phyloP scores from a whole-genome alignment of 2,113 vertebrate genomes.

The Taurulus bubalis region DNA sequence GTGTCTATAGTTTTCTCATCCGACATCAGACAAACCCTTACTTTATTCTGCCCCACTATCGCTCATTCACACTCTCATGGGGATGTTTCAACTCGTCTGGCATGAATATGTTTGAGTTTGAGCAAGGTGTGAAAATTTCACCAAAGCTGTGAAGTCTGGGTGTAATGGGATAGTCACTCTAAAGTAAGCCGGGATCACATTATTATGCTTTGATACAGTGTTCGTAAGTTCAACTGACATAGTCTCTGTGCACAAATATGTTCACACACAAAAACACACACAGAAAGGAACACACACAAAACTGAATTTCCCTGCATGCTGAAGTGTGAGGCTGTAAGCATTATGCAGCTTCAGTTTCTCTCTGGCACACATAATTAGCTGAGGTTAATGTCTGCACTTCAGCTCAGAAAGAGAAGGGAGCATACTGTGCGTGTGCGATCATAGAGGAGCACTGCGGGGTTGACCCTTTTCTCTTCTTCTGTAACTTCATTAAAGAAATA shows the following conservation, averaged over 20 bases:
- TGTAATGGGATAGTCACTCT: conserved; percentile 56
- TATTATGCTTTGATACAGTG: conserved; percentile 55
- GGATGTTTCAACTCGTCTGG: conserved; percentile 47
- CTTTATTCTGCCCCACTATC: conserved; percentile 37
- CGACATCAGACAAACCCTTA: conserved; percentile 34
- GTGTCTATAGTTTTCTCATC: conserved; percentile 46
- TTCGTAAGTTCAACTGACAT: conserved; percentile 42
- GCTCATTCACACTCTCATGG: conserved; percentile 20
- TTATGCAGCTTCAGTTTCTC: conserved; percentile 55
- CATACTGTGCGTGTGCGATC: conserved; percentile 38
- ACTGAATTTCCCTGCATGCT: conserved; percentile 15
- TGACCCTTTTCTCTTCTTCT: conserved; percentile 75
- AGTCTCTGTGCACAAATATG: conserved; percentile 22
- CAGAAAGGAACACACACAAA: conserved; percentile 4
- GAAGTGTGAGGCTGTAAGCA: conserved; percentile 35
- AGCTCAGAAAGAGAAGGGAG: conserved; percentile 44
- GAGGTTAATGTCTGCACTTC: conserved; percentile 55
- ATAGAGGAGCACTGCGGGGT: conserved; percentile 48
- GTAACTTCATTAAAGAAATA: conserved; percentile 86
- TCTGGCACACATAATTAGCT: conserved; percentile 52
- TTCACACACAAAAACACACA: conserved; percentile 14
- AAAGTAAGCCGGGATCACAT: conserved; percentile 49
- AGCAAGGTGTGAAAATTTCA: conserved; percentile 55
- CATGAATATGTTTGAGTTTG: conserved; percentile 52
- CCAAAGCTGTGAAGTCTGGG: conserved; percentile 32